Conservation (phyloP, 2,888 invertebrate genomes). For the Bimastos eiseni region DNA sequence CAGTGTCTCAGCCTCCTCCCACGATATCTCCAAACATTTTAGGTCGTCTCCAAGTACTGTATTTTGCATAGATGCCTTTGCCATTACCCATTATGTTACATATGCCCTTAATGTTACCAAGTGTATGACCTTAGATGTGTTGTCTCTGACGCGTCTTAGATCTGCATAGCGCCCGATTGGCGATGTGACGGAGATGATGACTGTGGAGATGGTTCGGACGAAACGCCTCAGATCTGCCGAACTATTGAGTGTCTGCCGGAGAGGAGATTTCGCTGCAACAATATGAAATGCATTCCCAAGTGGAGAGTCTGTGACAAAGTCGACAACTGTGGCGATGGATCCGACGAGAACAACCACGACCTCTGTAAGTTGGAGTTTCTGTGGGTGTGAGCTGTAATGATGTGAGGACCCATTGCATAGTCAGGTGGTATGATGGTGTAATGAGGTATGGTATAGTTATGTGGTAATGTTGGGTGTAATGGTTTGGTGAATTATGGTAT, state of each 20-base stretch:
- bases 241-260: slow-evolving; percentile 48
- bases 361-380: slow-evolving; percentile 46
- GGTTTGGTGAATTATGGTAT: not conserved
- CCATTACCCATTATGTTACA: too few relatives aligned
- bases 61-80: too few relatives aligned
- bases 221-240: slow-evolving; percentile 50
- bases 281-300: slow-evolving; percentile 54
- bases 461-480: not conserved
- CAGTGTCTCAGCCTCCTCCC: too few relatives aligned
- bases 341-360: slow-evolving; percentile 53
- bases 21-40: too few relatives aligned
- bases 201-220: slow-evolving; percentile 61
- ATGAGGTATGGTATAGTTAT: not conserved
- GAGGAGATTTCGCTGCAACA: slow-evolving; percentile 54
- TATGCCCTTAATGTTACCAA: not conserved
- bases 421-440: not conserved
- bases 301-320: slow-evolving; percentile 77
- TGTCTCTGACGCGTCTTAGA: slow-evolving; percentile 65
- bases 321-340: slow-evolving; percentile 77
- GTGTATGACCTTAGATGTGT: not conserved
- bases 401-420: not conserved
- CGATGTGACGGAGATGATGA: slow-evolving; percentile 58
- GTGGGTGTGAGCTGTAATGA: not conserved
- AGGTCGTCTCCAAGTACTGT: too few relatives aligned
- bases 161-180: slow-evolving; percentile 65